phyloP scores from a whole-genome alignment of 2,888 invertebrate genomes.

The Chrysina gloriosa region DNA sequence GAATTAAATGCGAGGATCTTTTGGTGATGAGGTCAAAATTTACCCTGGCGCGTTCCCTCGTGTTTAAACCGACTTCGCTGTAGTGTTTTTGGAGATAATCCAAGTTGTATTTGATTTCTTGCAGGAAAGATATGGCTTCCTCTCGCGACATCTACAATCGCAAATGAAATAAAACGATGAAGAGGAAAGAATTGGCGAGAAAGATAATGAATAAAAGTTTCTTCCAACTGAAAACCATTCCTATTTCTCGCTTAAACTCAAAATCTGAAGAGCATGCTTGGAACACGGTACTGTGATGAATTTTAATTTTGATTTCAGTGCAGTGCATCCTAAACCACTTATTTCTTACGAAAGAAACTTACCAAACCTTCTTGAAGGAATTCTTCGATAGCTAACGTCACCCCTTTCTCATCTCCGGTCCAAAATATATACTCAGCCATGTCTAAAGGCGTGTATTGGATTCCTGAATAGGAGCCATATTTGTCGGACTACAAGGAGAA shows the following conservation, averaged over 20 bases:
- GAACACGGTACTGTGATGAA: too few relatives aligned
- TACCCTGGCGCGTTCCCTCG: slow-evolving; percentile 57
- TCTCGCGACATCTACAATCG: slow-evolving; percentile 75
- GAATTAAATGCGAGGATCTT: too few relatives aligned
- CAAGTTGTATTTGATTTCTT: slow-evolving; percentile 81
- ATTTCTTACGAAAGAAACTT: too few relatives aligned
- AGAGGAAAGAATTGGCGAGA: too few relatives aligned
- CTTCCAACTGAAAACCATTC: not conserved
- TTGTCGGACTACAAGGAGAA: slow-evolving; percentile 68
- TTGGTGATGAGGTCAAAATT: too few relatives aligned
- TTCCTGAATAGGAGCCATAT: slow-evolving; percentile 66
- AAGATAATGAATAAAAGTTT: too few relatives aligned
- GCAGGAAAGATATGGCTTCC: slow-evolving; percentile 79
- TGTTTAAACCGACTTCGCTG: slow-evolving; percentile 65
- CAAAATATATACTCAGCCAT: slow-evolving; percentile 87
- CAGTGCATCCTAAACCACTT: too few relatives aligned
- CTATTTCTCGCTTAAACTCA: too few relatives aligned
- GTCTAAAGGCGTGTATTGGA: slow-evolving; percentile 80
- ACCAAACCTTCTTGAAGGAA: slow-evolving; percentile 82
- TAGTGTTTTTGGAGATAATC: slow-evolving; percentile 77
- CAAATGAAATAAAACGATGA: too few relatives aligned
- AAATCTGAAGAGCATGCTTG: too few relatives aligned
- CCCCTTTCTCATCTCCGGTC: slow-evolving; percentile 84
- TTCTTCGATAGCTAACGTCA: slow-evolving; percentile 80
- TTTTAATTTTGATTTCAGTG: too few relatives aligned